Percentiles rank a stretch among this genome's conserved stretches.
These are phyloP conservation scores for Mormyrus hasselquistii DNA, from an alignment of 2,797 vertebrate species.

Conservation along the genomic window DNA sequence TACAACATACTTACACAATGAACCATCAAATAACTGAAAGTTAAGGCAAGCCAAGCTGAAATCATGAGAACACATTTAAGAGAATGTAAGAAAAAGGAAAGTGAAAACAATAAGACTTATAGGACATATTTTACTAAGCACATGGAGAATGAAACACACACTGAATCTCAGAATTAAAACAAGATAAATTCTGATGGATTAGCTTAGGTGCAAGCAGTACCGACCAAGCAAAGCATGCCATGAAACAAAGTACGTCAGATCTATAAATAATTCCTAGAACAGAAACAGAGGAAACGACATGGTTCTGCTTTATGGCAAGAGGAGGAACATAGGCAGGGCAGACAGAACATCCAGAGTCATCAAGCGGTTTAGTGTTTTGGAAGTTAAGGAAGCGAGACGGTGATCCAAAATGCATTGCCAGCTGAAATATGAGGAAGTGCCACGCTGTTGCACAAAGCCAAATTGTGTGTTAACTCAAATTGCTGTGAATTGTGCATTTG, in stretches of 20 bases:
- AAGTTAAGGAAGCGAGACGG: background rate
- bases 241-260: slow-evolving; percentile 9
- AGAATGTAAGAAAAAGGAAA: slow-evolving; percentile 40
- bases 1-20: slow-evolving; percentile 48
- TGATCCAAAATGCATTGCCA: background rate
- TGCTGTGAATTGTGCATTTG: background rate
- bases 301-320: background rate
- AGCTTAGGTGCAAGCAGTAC: background rate
- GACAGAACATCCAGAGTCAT: background rate
- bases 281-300: background rate
- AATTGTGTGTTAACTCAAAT: background rate
- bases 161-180: background rate
- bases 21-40: slow-evolving; percentile 45
- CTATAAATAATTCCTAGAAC: background rate
- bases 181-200: background rate
- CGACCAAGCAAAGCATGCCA: slow-evolving; percentile 7
- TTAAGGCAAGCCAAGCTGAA: slow-evolving; percentile 53
- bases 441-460: background rate
- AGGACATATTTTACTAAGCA: background rate
- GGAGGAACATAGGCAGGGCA: background rate
- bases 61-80: slow-evolving; percentile 42
- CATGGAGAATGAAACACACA: slow-evolving; percentile 7
- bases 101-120: slow-evolving; percentile 19
- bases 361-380: background rate
- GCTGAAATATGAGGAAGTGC: background rate